Conservation (phyloP, 2,113 vertebrate genomes). For the Cygnus atratus region DNA sequence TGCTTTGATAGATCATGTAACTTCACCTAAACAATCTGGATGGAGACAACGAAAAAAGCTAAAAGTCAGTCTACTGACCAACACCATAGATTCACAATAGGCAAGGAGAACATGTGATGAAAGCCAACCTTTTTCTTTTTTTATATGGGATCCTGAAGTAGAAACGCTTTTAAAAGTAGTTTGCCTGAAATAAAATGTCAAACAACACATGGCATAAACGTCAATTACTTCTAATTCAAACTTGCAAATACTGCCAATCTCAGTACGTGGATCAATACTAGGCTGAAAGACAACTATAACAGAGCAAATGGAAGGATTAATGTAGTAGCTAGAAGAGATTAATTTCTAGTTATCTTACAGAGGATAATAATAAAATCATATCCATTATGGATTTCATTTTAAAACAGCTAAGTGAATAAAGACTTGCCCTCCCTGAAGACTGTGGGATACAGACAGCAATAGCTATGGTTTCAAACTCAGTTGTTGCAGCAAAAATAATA, state of each 20-base stretch:
- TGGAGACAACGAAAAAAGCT: not conserved
- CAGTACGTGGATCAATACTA: not conserved
- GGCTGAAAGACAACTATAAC: not conserved
- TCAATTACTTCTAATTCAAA: slow-evolving; percentile 16
- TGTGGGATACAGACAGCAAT: not conserved
- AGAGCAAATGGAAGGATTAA: not conserved
- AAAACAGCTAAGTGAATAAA: not conserved
- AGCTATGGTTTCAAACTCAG: not conserved
- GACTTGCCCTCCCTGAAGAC: not conserved
- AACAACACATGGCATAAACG: not conserved
- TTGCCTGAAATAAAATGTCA: not conserved
- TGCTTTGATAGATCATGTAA: not conserved
- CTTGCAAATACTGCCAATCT: not conserved
- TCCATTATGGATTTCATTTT: not conserved
- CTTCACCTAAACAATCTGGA: not conserved
- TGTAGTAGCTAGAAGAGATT: not conserved
- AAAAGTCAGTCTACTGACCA: not conserved
- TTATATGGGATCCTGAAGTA: not conserved
- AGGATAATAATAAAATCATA: not conserved
- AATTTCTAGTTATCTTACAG: not conserved
- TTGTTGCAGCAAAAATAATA: not conserved
- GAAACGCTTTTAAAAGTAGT: not conserved
- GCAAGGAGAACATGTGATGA: not conserved
- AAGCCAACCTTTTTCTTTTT: not conserved
- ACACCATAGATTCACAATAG: not conserved